Evolutionary conservation across 2,797 vertebrate genomes (phyloP), one percentile per base, ranked within the genome.

Genomic region (Capromys pilorides): DNA sequence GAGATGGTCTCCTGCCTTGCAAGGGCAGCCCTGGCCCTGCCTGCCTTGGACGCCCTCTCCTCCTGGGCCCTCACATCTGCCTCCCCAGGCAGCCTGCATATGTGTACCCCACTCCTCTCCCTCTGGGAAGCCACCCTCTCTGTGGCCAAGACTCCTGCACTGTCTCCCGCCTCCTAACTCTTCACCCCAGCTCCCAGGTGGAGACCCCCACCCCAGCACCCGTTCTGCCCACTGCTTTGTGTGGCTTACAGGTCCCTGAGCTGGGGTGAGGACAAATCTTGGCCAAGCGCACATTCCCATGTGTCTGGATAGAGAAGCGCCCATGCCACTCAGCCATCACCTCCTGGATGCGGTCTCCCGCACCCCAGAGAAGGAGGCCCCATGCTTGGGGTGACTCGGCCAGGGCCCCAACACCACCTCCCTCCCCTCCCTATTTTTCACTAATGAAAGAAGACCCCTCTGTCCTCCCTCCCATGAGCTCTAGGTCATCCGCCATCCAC

Each of bases 291-390:
- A 77, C 18, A 92, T 61, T 31, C 78, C 66, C 21, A 71, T 19
- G 11, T 0, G 1, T 41, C 24, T 39, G 39, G 6, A 16, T 7
- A 2, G 6, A 86, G 49, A 73, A 22, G 57, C 3, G 2, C 0
- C 1, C 22, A 54, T 6, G 33, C 0, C 14, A 16, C 8, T 14
- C 19, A 39, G 51, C 28, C 39, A n/a, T 4, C 9, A 62, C 41
- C 31, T 49, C 54, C 31, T 0, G 0, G 9, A 31, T 1, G 11
- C 24, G 22, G 7, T 14, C 2, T 26, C 31, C 21, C 4, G 16
- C 10, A 13, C 59, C 54, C 28, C 0, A 12, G 85, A 10, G 26
- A 79, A 86, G 33, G 73, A 28, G 16, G 12, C 3, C 5, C n/a
- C 13, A 7, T n/a, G 45, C 21, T 5, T 45, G 66, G 31, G 13